Evolutionary conservation across 2,888 invertebrate genomes (phyloP).

Genomic region (Baronia brevicornis): DNA sequence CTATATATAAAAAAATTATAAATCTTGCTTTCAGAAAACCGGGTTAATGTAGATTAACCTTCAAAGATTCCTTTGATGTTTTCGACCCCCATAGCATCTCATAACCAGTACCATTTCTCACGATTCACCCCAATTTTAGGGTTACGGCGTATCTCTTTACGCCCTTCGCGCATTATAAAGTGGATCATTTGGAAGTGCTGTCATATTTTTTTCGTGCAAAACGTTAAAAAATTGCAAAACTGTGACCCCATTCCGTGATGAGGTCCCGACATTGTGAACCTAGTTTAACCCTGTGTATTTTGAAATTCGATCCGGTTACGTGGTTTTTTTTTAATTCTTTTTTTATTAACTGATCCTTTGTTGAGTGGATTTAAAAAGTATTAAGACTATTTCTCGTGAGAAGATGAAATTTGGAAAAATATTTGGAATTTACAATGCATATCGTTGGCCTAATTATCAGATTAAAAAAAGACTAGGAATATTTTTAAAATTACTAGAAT

Average conservation of each 20-base stretch:
- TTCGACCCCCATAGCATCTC: constrained; percentile 35
- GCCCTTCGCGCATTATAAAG: constrained; percentile 43
- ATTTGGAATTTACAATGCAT: too few relatives aligned
- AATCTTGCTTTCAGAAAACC: constrained; percentile 19
- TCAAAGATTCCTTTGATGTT: constrained; percentile 35
- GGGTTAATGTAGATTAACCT: constrained; percentile 53
- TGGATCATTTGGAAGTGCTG: constrained; percentile 62
- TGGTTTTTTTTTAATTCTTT: constrained; percentile 26
- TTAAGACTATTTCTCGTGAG: constrained; percentile 41
- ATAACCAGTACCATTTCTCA: constrained; percentile 46
- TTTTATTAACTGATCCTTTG: too few relatives aligned
- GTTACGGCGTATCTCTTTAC: constrained; percentile 61
- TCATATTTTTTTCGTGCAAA: constrained; percentile 35
- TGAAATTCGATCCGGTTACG: constrained; percentile 62
- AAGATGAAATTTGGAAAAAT: constrained; percentile 28
- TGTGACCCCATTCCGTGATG: constrained; percentile 66
- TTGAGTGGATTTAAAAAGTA: too few relatives aligned
- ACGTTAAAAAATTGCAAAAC: constrained; percentile 39
- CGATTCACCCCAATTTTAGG: constrained; percentile 67
- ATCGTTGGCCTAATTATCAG: too few relatives aligned
- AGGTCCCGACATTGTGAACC: constrained; percentile 67
- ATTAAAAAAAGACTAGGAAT: too few relatives aligned
- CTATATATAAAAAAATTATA: constrained; percentile 9
- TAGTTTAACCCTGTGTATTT: constrained; percentile 60
- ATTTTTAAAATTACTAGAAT: too few relatives aligned